phyloP scores from a whole-genome alignment of 2,113 vertebrate species.

The Etheostoma spectabile region DNA sequence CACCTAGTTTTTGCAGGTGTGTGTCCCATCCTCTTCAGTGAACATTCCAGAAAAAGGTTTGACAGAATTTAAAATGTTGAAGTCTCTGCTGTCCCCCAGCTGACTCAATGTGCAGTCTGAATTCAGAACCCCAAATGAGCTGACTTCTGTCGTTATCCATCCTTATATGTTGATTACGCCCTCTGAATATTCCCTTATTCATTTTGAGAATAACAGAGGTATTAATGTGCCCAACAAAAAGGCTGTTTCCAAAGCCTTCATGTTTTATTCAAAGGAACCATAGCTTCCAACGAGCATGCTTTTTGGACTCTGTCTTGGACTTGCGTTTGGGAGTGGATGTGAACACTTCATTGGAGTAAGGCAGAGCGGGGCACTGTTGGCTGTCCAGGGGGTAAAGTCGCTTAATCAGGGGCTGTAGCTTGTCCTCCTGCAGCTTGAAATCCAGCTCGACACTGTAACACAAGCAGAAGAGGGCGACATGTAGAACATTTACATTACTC shows the following conservation, averaged over 20 bases:
- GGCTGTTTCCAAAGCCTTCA: slow-evolving; percentile 54
- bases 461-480: slow-evolving; percentile 36
- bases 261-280: slow-evolving; percentile 93
- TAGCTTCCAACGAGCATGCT: slow-evolving; percentile 98
- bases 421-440: slow-evolving; percentile 98
- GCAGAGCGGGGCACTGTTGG: slow-evolving; percentile 93
- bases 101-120: slow-evolving; percentile 60
- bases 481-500: slow-evolving; percentile 2
- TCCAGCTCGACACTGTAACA: slow-evolving; percentile 94
- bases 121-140: slow-evolving; percentile 47
- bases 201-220: slow-evolving; percentile 71
- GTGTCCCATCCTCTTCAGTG: slow-evolving; percentile 57
- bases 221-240: slow-evolving; percentile 52
- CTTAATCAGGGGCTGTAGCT: slow-evolving; percentile 95
- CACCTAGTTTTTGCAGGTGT: slow-evolving; percentile 77
- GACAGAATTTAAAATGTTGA: slow-evolving; percentile 55
- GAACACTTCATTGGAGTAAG: slow-evolving; percentile 96
- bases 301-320: slow-evolving; percentile 98
- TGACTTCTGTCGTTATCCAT: slow-evolving; percentile 45
- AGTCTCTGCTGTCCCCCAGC: slow-evolving; percentile 48
- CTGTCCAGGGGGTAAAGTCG: slow-evolving; percentile 93
- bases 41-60: slow-evolving; percentile 69
- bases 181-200: slow-evolving; percentile 75
- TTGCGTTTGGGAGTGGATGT: slow-evolving; percentile 97
- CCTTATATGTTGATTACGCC: slow-evolving; percentile 41